Percentiles rank a stretch among this genome's conserved stretches.
Evolutionary conservation across 2,797 vertebrate species (phyloP).

Genomic region (Ctenochaetus hawaiiensis): DNA sequence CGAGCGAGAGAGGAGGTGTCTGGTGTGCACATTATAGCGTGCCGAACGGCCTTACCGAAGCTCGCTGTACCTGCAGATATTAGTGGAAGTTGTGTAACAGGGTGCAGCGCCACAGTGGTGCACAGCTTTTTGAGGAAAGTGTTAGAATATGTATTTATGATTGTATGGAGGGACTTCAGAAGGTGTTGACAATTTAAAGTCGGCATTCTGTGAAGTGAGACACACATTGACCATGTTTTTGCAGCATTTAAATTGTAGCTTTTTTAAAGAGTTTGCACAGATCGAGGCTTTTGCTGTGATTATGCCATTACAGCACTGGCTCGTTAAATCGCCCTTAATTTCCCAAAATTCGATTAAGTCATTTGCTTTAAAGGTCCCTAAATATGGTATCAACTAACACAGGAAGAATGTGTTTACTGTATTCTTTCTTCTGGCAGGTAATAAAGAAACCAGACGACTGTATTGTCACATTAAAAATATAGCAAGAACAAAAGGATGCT

Average conservation of each 20-base stretch:
- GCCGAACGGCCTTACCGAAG: neutral
- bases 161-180: neutral
- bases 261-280: neutral
- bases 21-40: slow-evolving; percentile 18
- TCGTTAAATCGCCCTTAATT: neutral
- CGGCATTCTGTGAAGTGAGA: neutral
- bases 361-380: neutral
- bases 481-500: neutral
- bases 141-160: neutral
- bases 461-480: neutral
- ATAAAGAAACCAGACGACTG: neutral
- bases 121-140: neutral
- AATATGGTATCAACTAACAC: neutral
- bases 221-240: neutral
- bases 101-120: neutral
- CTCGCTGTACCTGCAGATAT: neutral
- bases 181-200: neutral
- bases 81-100: neutral
- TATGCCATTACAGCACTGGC: neutral
- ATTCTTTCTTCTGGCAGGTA: neutral
- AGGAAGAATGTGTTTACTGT: neutral
- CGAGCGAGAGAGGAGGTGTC: slow-evolving; percentile 15
- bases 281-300: neutral
- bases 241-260: neutral
- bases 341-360: neutral